Base-by-base conservation (phyloP, 1,140 invertebrate genomes). In the Eriocheir sinensis region DNA sequence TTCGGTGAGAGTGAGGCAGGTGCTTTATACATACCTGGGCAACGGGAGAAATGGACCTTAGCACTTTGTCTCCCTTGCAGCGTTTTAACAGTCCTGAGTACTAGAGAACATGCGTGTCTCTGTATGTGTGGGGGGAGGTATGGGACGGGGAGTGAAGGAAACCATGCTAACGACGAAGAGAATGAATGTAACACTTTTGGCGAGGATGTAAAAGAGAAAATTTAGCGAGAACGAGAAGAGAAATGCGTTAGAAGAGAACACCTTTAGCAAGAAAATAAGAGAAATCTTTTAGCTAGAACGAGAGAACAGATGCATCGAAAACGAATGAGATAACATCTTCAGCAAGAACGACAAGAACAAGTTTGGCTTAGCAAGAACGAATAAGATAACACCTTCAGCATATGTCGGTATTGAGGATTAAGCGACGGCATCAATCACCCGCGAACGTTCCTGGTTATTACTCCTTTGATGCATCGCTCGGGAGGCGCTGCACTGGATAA, bases 401-500 rank as follows among this genome's bases (percentile, higher is more conserved):
- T 72, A n/a, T 72, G 60, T n/a, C 21, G 60, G 60, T 72, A 72
- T 72, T 72, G 60, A 72, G 60, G 60, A n/a, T 72, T 27, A 72
- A n/a, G 60, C 21, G 60, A 72, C n/a, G n/a, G 60, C 60, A 72
- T 72, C 60, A 27, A n/a, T 72, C 60, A 72, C 60, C n/a, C n/a
- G 60, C 21, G 21, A 72, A n/a, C 60, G 60, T 72, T n/a, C 60
- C 27, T 72, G 21, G 60, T 72, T 72, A 72, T 72, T 72, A 72
- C 60, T 72, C 21, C 60, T 72, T 72, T 72, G 60, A 72, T 72
- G 60, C 27, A 72, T 72, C n/a, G 60, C 60, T 72, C 60, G 27
- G 60, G 60, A 21, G n/a, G 12, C 17, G 60, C n/a, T 72, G 12
- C 27, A 72, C 21, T 72, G n/a, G 60, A 72, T 72, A 27, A n/a